Base-by-base conservation (phyloP, 2,888 invertebrate genomes). In the Monopis laevigella region DNA sequence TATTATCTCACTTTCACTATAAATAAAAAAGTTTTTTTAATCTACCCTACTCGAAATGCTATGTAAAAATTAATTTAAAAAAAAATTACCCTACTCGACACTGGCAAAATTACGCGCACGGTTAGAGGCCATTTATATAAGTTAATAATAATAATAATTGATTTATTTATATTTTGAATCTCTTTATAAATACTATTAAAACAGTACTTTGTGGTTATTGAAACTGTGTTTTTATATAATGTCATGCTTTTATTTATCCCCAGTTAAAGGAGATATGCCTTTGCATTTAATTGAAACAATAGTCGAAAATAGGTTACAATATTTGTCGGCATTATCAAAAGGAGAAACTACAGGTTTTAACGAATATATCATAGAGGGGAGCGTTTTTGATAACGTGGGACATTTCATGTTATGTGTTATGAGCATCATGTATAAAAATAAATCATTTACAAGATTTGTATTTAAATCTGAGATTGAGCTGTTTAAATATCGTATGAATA, bases 321-420 rank as follows among this genome's bases (percentile, higher is more conserved):
- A 81, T 56, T 69, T 86, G 46, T 67, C 70, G 51, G 52, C 62
- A 3, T 44, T 82, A 42, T 51, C 60, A 30, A 59, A 60, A 32
- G 56, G 59, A 18, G 59, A 69, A 41, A 45, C 53, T 39, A 46
- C 45, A 17, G 49, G 49, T 45, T 83, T 81, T 45, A 81, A 80
- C 34, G 83, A 85, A 60, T 85, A 80, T 62, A 64, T 86, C 30
- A 57, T 84, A 10, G 86, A 86, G 59, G 84, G 83, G 47, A 84
- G 85, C 44, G 49, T 74, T 7, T 77, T 83, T 47, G 86, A 86
- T 51, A 82, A 81, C 46, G 71, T 84, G 32, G 85, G 86, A 26
- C 86, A 86, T 57, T 86, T 83, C 52, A 68, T 71, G 51, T 54
- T 85, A 11, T 81, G 84, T 58, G 65, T 80, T 47, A 53, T 67